phyloP scores from a whole-genome alignment of 2,797 vertebrate species.

The Sarcophilus harrisii region DNA sequence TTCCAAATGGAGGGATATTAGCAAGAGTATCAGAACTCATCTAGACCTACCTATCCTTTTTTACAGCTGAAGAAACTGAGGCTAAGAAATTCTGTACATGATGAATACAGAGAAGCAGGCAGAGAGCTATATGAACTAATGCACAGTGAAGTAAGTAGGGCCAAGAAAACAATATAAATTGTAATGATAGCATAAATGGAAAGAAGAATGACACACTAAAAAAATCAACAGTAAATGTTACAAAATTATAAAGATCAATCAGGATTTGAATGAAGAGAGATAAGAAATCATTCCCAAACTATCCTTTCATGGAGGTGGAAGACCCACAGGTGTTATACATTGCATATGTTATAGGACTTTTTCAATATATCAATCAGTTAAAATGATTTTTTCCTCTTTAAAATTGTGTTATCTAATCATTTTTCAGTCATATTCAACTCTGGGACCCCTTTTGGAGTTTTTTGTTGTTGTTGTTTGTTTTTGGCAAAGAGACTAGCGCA shows the following conservation, averaged over 20 bases:
- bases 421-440: not conserved
- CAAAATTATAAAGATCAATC: not conserved
- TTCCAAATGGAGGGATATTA: not conserved
- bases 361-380: not conserved
- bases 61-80: not conserved
- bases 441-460: not conserved
- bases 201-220: not conserved
- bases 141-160: not conserved
- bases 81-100: not conserved
- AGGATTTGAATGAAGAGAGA: not conserved
- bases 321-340: not conserved
- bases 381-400: not conserved
- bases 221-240: not conserved
- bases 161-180: not conserved
- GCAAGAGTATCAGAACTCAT: slow-evolving; percentile 35
- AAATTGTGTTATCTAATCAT: not conserved
- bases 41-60: not conserved
- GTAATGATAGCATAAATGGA: not conserved
- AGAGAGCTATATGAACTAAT: not conserved
- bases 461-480: not conserved
- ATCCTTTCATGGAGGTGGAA: not conserved
- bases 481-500: not conserved
- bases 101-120: not conserved
- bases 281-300: not conserved
- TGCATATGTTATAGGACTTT: not conserved